phyloP scores from a whole-genome alignment of 2,113 vertebrate species.

The Pseudorasbora parva region DNA sequence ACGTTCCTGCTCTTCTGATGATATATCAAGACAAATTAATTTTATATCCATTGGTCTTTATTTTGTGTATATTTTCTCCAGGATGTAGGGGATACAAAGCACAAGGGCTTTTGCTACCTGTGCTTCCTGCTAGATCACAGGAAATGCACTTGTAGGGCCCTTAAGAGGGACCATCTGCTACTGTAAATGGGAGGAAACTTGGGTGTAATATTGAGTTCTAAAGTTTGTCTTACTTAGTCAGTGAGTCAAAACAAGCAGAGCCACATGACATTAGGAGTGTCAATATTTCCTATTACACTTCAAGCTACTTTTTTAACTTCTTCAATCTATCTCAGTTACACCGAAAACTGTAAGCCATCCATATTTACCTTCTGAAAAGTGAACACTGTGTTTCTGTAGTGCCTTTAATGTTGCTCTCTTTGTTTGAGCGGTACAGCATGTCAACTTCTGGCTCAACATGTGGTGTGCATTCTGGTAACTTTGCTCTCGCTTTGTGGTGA shows the following conservation, averaged over 20 bases:
- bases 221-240: background rate
- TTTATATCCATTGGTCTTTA: constrained; percentile 21
- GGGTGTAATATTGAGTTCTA: background rate
- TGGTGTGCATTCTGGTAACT: background rate
- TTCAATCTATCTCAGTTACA: background rate
- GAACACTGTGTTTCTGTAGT: background rate
- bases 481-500: background rate
- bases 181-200: constrained; percentile 17
- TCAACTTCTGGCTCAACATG: background rate
- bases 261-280: background rate
- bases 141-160: constrained; percentile 61
- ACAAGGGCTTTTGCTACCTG: constrained; percentile 51
- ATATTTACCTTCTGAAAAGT: background rate
- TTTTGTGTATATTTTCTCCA: background rate
- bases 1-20: background rate
- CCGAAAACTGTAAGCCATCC: background rate
- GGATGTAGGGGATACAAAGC: constrained; percentile 58
- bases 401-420: background rate
- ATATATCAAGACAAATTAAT: background rate
- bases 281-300: background rate
- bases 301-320: background rate
- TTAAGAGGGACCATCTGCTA: background rate
- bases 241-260: background rate
- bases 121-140: constrained; percentile 63
- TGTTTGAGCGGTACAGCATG: background rate